Base-by-base conservation (phyloP, 2,888 invertebrate genomes). In the Standfussiana lucernea region DNA sequence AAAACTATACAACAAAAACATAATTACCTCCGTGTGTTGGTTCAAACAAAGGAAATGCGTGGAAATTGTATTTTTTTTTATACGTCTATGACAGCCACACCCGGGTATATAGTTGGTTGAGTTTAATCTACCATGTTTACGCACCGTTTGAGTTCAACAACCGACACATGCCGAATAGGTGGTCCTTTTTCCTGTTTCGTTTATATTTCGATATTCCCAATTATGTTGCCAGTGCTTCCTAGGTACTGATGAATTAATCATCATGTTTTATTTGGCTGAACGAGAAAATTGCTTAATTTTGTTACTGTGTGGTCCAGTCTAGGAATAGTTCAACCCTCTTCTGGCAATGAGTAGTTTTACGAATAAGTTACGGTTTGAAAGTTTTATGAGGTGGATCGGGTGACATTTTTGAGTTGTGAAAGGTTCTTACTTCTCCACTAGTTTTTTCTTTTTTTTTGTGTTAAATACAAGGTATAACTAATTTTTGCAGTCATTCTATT, bases 81-180 rank as follows among this genome's bases (percentile, higher is more conserved):
- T 88, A 77, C 84, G 75, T 87, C 85, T 89, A 90, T 91, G 88
- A 90, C 88, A 89, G 89, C 86, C 88, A 89, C 90, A 90, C 89
- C 89, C 88, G 89, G 88, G 89, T 92, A 91, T 92, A 91, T 93
- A 94, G 92, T 90, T 91, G 92, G 89, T 83, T 90, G 91, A 87
- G 93, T 93, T 94, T 94, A 94, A 94, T 94, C 92, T 92, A 90
- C 91, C 90, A 90, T 90, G 91, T 94, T 94, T 92, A 93, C 95
- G 94, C 92, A 89, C 91, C 92, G 93, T 94, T 94, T 93, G 90
- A 88, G 88, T 90, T 88, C 87, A 92, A 94, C 93, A 92, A 89
- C 92, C 90, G 86, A 88, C 90, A 88, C 89, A 92, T 90, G 91
- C 92, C 88, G 89, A 92, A 92, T 91, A 89, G 73, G 90, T 86